These are phyloP conservation scores for Mastomys natalensis DNA, from an alignment of 2,113 vertebrate genomes.

Conservation along the genomic window DNA sequence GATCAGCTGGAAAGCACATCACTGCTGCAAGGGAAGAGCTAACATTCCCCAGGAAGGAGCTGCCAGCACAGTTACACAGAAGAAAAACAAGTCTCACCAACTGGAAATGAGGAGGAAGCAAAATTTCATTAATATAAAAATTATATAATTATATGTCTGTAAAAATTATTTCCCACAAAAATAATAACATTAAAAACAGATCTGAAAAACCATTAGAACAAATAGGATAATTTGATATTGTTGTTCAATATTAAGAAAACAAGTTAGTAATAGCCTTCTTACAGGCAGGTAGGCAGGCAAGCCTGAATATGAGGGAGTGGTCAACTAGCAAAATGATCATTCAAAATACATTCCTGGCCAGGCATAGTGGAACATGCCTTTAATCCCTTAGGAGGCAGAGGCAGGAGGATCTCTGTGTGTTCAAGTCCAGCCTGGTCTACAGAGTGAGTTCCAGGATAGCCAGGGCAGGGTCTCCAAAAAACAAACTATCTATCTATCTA, in stretches of 20 bases:
- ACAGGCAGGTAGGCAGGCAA: neutral
- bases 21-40: neutral
- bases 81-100: neutral
- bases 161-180: slow-evolving; percentile 35
- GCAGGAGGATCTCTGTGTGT: neutral
- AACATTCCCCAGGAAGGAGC: slow-evolving; percentile 19
- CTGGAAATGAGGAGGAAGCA: slow-evolving; percentile 37
- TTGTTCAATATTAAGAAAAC: slow-evolving; percentile 25
- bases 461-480: neutral
- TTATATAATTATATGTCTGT: slow-evolving; percentile 52
- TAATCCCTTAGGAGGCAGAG: neutral
- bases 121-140: slow-evolving; percentile 67
- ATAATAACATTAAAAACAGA: slow-evolving; percentile 46
- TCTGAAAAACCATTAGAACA: slow-evolving; percentile 39
- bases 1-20: neutral
- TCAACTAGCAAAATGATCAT: neutral
- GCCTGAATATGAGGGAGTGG: neutral
- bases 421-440: neutral
- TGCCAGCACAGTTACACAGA: neutral
- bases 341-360: neutral
- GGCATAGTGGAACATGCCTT: neutral
- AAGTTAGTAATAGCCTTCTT: slow-evolving; percentile 17
- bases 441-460: neutral
- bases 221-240: slow-evolving; percentile 13
- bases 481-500: neutral